phyloP scores from a whole-genome alignment of 2,113 vertebrate genomes.

The Butastur rufipennis region DNA sequence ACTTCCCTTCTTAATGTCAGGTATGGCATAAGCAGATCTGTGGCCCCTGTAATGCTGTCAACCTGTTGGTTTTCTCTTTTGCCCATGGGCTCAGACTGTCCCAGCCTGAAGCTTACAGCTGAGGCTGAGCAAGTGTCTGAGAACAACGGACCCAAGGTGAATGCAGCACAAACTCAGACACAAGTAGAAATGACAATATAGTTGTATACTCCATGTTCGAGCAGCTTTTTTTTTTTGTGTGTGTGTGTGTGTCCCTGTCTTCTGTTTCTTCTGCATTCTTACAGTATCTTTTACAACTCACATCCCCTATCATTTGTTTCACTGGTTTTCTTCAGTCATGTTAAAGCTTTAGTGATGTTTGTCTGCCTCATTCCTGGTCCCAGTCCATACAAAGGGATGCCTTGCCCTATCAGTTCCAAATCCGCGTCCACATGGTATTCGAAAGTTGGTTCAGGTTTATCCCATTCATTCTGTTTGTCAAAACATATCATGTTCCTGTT shows the following conservation, averaged over 20 bases:
- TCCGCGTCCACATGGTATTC: accelerated
- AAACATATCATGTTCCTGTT: neutral
- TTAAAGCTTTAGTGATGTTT: neutral
- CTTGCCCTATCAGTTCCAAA: neutral
- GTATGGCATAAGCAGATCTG: neutral
- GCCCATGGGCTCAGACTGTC: neutral
- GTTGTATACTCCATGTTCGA: neutral
- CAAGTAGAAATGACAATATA: neutral
- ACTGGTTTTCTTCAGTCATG: neutral
- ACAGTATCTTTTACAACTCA: neutral
- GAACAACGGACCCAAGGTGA: neutral
- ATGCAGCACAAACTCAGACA: neutral
- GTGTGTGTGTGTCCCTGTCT: accelerated
- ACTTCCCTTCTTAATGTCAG: neutral
- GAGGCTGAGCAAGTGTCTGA: neutral
- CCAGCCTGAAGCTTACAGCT: neutral
- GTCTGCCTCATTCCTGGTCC: neutral
- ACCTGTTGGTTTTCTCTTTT: neutral
- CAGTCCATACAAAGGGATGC: accelerated
- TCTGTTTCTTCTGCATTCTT: neutral
- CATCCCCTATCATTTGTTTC: accelerated
- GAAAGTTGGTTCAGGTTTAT: neutral
- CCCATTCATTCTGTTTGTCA: neutral
- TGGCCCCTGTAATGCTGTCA: neutral
- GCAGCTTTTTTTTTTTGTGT: neutral